These are phyloP conservation scores for Jacana jacana DNA, from an alignment of 2,113 vertebrate genomes.

Conservation along the genomic window DNA sequence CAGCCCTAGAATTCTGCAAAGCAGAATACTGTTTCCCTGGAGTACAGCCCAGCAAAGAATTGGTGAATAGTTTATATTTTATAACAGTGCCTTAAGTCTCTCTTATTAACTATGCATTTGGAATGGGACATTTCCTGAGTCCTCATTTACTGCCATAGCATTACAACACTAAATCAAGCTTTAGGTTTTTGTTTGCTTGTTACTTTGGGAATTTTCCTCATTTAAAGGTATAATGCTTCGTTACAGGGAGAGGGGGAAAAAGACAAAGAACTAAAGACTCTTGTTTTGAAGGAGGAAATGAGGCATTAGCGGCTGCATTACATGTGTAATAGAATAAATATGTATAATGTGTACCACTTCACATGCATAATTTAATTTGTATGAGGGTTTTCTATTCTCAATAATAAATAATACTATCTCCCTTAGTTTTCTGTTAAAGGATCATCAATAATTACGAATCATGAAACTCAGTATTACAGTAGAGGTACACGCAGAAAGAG, in stretches of 20 bases:
- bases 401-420: background rate
- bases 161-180: slow-evolving; percentile 19
- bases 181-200: slow-evolving; percentile 14
- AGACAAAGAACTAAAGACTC: background rate
- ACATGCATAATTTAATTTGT: background rate
- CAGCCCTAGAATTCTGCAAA: background rate
- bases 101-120: slow-evolving; percentile 24
- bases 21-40: slow-evolving; percentile 19
- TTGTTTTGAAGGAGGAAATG: slow-evolving; percentile 26
- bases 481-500: background rate
- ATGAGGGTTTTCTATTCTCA: background rate
- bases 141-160: slow-evolving; percentile 10
- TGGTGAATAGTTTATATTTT: slow-evolving; percentile 47
- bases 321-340: background rate
- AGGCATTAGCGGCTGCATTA: background rate
- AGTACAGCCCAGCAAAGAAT: slow-evolving; percentile 5
- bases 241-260: background rate
- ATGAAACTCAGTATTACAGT: background rate
- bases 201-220: background rate
- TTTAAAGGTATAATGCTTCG: slow-evolving; percentile 4
- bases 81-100: background rate
- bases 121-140: slow-evolving; percentile 47
- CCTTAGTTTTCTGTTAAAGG: background rate
- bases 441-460: background rate
- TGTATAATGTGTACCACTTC: background rate